Base-by-base conservation (phyloP, 2,888 invertebrate species). In the Andrena bicolor region DNA sequence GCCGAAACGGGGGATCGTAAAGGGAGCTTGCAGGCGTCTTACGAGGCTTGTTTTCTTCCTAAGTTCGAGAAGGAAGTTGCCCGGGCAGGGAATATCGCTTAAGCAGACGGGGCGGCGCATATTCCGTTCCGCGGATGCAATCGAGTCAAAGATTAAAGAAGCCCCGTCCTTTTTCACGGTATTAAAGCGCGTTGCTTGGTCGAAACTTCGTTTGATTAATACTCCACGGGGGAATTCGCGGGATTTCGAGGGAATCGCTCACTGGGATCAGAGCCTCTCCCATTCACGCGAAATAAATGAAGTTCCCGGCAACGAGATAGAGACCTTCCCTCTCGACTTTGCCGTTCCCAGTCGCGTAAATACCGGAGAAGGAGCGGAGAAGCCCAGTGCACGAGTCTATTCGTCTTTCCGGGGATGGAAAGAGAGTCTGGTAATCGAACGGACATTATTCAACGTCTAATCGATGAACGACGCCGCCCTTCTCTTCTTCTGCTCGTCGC, bases 231-330 rank as follows among this genome's bases (percentile, higher is more conserved):
- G 53, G 35, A 32, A 56, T 66, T 48, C 77, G 30, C 10, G 28
- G 61, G 80, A 72, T 80, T 65, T 76, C 28, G 71, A 7, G 71
- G 26, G 61, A 61, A 77, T 69, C 80, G 51, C 58, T 77, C 28
- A 65, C 65, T 13, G 48, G 35, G 73, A 77, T 76, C 72, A 32
- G 77, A 65, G 32, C 60, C 32, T 66, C 65, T 56, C 53, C 80
- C 66, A 77, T 80, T 80, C 77, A 66, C 71, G 72, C 61, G 78
- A 78, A 72, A 80, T 80, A 80, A 80, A 78, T 80, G 78, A 80
- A 80, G 72, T 72, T 78, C 68, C 72, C 23, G 28, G 56, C 51
- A 56, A 80, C 56, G 61, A 56, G 72, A 72, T 53, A 66, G 80
- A 32, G 23, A 51, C 35, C 20, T 71, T 16, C n/a, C 26, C 32